Percentiles rank a stretch among this genome's conserved stretches.
phyloP scores from a whole-genome alignment of 2,888 invertebrate genomes.

The Hemaris fuciformis region DNA sequence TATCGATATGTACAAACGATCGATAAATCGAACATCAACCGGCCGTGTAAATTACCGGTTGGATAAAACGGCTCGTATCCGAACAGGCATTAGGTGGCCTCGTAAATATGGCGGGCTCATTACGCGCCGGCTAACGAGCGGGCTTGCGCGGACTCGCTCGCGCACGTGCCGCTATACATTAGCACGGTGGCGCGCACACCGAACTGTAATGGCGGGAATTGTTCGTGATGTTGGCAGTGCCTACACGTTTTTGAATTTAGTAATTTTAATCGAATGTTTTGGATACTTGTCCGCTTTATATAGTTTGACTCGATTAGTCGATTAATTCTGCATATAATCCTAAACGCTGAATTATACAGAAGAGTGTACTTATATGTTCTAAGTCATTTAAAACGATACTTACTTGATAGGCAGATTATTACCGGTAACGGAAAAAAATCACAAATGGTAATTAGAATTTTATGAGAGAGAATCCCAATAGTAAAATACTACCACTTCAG shows the following conservation, averaged over 20 bases:
- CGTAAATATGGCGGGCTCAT: slow-evolving; percentile 67
- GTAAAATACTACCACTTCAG: no score
- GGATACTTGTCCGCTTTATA: no score
- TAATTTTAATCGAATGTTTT: no score
- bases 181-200: slow-evolving; percentile 36
- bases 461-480: no score
- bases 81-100: slow-evolving; percentile 53
- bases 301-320: no score
- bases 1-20: slow-evolving; percentile 14
- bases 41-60: slow-evolving; percentile 34
- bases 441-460: no score
- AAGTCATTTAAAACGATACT: no score
- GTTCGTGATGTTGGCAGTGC: slow-evolving; percentile 1
- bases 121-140: slow-evolving; percentile 60
- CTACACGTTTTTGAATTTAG: slow-evolving; percentile 6
- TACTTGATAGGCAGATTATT: no score
- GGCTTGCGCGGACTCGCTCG: slow-evolving; percentile 25
- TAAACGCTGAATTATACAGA: no score
- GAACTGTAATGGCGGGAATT: slow-evolving; percentile 16
- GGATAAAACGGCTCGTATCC: slow-evolving; percentile 32
- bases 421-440: no score
- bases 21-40: slow-evolving; percentile 15
- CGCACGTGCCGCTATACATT: slow-evolving; percentile 60
- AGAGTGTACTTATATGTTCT: no score
- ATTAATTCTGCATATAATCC: no score